Base-by-base conservation (phyloP, 2,888 invertebrate genomes). In the Agrilus biguttatus region DNA sequence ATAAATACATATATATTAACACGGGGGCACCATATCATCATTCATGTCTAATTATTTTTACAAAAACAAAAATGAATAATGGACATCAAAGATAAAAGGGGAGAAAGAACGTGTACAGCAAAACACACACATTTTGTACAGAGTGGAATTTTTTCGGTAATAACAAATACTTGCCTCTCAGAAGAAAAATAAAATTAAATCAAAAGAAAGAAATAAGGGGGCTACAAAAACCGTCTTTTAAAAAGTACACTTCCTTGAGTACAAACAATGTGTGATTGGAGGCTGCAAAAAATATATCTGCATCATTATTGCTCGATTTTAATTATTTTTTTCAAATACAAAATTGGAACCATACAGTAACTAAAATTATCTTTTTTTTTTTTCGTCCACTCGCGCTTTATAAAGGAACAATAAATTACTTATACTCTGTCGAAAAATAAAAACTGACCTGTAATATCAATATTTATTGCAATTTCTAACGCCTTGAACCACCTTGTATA, bases 181-280 rank as follows among this genome's bases (percentile, higher is more conserved):
- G 32, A 36, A 37, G 17, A 17, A 17, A 28, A 32, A 41, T 48
- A 44, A 43, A 49, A 43, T 35, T 45, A 47, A 46, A n/a, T n/a
- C n/a, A 47, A 44, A 47, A 37, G 41, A 48, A 43, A 33, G 44
- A 47, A 47, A 47, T 41, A 49, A 37, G 42, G 42, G 38, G 36
- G 43, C 41, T 43, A 36, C 41, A 38, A 43, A 37, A 34, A 40
- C 32, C 37, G 33, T 39, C 41, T 36, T 41, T 42, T 46, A 14
- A 36, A 36, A 41, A 48, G 39, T 48, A 48, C 49, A 47, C 43
- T 46, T 28, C 28, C 64, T 70, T 69, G 78, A 80, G 82, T 83
- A 82, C 83, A 83, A 83, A 83, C 83, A 83, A 83, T 83, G 83
- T 28, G 28, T 82, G 83, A 79, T 74, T 82, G 81, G 80, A 80